A percentile compares a stretch with the other conserved stretches of the same genome.
Evolutionary conservation across 2,888 invertebrate species (phyloP).

Genomic region (Tricholauxania praeusta): DNA sequence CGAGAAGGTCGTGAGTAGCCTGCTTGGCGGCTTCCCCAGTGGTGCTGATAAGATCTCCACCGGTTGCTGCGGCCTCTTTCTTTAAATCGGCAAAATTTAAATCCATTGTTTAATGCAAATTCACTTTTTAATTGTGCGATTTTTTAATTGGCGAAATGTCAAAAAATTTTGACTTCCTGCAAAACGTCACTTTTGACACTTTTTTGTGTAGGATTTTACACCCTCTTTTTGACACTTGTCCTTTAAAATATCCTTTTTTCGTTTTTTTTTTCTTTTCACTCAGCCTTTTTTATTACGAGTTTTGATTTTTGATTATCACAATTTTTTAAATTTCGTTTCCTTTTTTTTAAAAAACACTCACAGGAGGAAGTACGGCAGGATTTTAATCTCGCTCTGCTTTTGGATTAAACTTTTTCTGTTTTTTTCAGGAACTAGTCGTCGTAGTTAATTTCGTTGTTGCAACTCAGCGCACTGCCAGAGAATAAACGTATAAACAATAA

Average conservation of each 20-base stretch:
- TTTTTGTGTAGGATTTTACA: conserved; percentile 20
- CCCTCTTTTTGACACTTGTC: conserved; percentile 39
- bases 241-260: conserved; percentile 31
- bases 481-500: conserved; percentile 18
- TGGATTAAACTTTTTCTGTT: not conserved
- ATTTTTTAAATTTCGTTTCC: conserved; percentile 3
- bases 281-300: conserved; percentile 21
- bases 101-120: conserved; percentile 54
- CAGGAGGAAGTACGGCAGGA: not conserved
- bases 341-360: conserved; percentile 18
- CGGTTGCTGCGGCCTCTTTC: conserved; percentile 59
- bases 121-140: conserved; percentile 1
- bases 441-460: conserved; percentile 19
- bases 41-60: conserved; percentile 54
- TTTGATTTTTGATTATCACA: conserved; percentile 17
- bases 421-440: not conserved
- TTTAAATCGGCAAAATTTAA: conserved; percentile 62
- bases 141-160: conserved; percentile 24
- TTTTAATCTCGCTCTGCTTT: conserved; percentile 8
- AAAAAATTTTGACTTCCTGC: not conserved
- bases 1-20: conserved; percentile 41
- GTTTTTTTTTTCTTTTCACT: conserved; percentile 13
- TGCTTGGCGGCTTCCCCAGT: conserved; percentile 51
- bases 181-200: conserved; percentile 31
- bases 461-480: conserved; percentile 33